phyloP scores from a whole-genome alignment of 1,140 invertebrate species.

The Bombus pascuorum region DNA sequence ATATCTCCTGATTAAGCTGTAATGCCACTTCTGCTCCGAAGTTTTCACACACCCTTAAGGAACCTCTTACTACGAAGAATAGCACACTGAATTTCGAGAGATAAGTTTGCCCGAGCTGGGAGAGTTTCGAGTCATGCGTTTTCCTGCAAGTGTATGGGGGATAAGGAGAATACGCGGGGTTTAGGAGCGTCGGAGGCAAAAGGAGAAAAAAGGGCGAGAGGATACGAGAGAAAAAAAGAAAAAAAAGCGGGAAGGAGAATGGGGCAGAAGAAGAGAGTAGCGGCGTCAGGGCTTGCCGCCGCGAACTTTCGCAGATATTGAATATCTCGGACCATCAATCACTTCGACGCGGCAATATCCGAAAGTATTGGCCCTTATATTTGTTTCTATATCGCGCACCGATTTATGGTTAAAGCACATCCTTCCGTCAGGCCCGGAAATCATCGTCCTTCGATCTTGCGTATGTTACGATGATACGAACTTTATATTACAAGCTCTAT shows the following conservation, averaged over 20 bases:
- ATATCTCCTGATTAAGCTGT: constrained; percentile 32
- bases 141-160: constrained; percentile 38
- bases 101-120: constrained; percentile 48
- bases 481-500: not conserved
- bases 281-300: constrained; percentile 40
- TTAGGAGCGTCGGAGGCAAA: not conserved
- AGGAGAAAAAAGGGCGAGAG: not conserved
- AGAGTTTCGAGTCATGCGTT: constrained; percentile 47
- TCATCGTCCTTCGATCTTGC: constrained; percentile 42
- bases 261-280: constrained; percentile 27
- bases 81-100: constrained; percentile 50
- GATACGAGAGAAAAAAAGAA: not conserved
- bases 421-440: constrained; percentile 39
- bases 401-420: constrained; percentile 76
- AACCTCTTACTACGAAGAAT: not conserved
- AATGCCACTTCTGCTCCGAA: not conserved
- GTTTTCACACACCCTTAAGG: not conserved
- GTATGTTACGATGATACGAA: not conserved
- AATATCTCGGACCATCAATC: constrained; percentile 81
- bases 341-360: constrained; percentile 75
- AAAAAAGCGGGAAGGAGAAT: not conserved
- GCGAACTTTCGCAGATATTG: constrained; percentile 79
- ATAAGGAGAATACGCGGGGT: constrained; percentile 49
- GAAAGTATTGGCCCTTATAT: constrained; percentile 79
- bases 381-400: constrained; percentile 76